A percentile compares a stretch with the other conserved stretches of the same genome.
phyloP scores from a whole-genome alignment of 30 jellyfish, hydroid and myxozoan genomes.

The Turritopsis rubra region DNA sequence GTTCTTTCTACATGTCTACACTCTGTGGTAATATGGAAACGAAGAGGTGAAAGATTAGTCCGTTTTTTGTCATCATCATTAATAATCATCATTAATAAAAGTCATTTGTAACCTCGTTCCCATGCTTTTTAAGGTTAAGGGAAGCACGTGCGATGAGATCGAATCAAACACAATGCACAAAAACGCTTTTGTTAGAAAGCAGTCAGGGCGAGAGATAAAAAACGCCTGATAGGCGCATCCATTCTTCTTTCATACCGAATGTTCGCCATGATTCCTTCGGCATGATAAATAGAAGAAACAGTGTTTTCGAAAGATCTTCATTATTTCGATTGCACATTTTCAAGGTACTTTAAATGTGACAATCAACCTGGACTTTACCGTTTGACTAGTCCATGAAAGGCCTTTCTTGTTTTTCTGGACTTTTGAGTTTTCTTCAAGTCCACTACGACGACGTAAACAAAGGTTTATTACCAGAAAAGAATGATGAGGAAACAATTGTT shows the following conservation, averaged over 20 bases:
- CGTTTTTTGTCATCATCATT: no score
- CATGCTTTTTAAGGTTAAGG: no score
- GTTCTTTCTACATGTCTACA: no score
- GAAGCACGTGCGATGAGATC: no score
- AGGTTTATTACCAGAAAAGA: background rate
- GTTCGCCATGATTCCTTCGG: background rate
- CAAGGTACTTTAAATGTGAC: background rate
- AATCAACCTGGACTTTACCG: background rate
- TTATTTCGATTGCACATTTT: background rate
- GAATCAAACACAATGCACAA: no score
- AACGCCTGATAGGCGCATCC: no score
- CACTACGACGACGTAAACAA: background rate
- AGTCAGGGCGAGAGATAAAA: no score
- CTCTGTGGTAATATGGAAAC: no score
- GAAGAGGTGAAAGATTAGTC: no score
- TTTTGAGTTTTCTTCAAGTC: background rate
- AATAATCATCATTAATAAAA: no score
- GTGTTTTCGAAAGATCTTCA: background rate
- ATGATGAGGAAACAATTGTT: background rate
- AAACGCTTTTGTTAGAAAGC: no score
- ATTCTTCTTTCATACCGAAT: background rate
- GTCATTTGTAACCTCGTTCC: no score
- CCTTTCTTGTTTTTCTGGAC: background rate
- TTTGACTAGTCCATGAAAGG: background rate
- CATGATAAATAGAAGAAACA: background rate